These are phyloP conservation scores for Heliconius congener DNA, from an alignment of 1,140 invertebrate species.

Conservation along the genomic window DNA sequence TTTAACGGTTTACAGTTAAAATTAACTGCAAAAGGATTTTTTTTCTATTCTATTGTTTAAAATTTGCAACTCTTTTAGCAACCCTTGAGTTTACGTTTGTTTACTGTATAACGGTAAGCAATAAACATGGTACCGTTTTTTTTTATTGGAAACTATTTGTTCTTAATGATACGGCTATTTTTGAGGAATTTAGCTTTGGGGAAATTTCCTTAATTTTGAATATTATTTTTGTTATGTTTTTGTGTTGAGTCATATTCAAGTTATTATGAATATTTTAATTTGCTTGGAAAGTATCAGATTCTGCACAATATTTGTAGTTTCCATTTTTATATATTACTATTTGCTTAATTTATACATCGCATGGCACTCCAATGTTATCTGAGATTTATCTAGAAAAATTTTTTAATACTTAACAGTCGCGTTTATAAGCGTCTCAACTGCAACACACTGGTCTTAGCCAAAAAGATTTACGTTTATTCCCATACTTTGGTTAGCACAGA, in stretches of 20 bases:
- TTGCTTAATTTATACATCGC: too few relatives aligned
- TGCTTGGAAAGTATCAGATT: background rate
- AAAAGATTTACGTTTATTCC: too few relatives aligned
- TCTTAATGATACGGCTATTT: constrained; percentile 29
- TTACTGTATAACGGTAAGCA: constrained; percentile 49
- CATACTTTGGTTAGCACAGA: too few relatives aligned
- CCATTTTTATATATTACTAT: too few relatives aligned
- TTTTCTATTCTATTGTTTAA: constrained; percentile 50
- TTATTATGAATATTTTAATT: background rate
- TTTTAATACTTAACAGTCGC: too few relatives aligned
- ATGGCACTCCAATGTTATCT: too few relatives aligned
- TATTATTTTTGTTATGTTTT: background rate
- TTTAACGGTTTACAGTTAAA: constrained; percentile 41
- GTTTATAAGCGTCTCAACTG: too few relatives aligned
- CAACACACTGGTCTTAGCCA: too few relatives aligned
- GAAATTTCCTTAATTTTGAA: background rate
- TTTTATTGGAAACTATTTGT: constrained; percentile 47
- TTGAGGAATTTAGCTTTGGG: constrained; percentile 26
- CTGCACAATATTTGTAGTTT: background rate
- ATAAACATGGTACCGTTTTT: constrained; percentile 46
- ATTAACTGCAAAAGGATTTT: constrained; percentile 42
- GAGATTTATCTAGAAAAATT: too few relatives aligned
- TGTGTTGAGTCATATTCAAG: background rate
- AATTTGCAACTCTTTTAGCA: constrained; percentile 65
- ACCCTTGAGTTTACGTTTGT: constrained; percentile 48